A percentile compares a stretch with the other conserved stretches of the same genome.
Conservation (phyloP, 2,888 invertebrate genomes). For the Cremastinae sp. region DNA sequence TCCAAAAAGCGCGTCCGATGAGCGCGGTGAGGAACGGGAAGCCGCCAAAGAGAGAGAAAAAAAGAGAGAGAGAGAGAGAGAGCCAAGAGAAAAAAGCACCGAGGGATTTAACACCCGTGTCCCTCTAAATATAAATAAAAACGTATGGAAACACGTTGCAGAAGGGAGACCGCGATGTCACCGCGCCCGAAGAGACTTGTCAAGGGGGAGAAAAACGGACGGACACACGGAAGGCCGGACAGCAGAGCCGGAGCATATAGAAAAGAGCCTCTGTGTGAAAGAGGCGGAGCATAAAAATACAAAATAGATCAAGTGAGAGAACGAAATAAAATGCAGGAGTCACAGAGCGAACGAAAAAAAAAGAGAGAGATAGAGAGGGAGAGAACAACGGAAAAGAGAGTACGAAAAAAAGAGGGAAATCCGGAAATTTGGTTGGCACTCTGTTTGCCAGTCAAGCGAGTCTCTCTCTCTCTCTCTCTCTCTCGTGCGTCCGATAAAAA, state of each 20-base stretch:
- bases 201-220: slow-evolving; percentile 22
- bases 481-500: slow-evolving; percentile 38
- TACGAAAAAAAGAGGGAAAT: slow-evolving; percentile 33
- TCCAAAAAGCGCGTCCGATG: no score
- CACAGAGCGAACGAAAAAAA: slow-evolving; percentile 7
- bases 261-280: neutral
- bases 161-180: slow-evolving; percentile 42
- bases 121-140: no score
- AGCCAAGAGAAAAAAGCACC: slow-evolving; percentile 14
- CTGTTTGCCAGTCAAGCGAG: slow-evolving; percentile 59
- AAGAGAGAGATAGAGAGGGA: slow-evolving; percentile 10
- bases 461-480: slow-evolving; percentile 35
- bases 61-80: no score
- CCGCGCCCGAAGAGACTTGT: slow-evolving; percentile 51
- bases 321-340: slow-evolving; percentile 13
- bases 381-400: slow-evolving; percentile 1
- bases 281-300: slow-evolving; percentile 38
- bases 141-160: neutral
- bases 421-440: slow-evolving; percentile 54
- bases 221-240: neutral
- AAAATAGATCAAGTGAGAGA: slow-evolving; percentile 51
- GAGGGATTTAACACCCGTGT: slow-evolving; percentile 28
- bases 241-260: no score
- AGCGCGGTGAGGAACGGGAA: no score
- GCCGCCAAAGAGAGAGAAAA: no score